Evolutionary conservation across 35 echinoderm and acorn worm genomes (phyloP).

Genomic region (Lytechinus pictus): DNA sequence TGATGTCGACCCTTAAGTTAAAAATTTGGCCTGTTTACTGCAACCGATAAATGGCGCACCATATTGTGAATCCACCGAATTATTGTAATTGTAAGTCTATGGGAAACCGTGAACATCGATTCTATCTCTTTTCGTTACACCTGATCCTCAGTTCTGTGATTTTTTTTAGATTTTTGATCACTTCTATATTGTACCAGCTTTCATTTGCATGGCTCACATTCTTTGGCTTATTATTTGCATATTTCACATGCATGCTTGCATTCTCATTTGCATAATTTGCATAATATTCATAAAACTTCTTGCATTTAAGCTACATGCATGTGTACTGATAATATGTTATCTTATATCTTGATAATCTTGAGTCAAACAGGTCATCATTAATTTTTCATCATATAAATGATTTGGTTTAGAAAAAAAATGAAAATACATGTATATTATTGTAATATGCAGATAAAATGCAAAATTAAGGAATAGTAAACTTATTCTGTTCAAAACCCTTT

Average conservation of each 20-base stretch:
- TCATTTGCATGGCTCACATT: neutral
- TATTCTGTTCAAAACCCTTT: too few species aligned
- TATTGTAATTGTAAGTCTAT: too few species aligned
- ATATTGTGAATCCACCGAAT: too few species aligned
- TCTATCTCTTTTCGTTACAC: neutral
- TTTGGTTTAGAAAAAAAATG: too few species aligned
- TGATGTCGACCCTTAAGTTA: too few species aligned
- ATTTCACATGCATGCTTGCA: neutral
- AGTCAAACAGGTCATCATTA: neutral
- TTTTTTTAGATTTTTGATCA: too few species aligned
- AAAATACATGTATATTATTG: too few species aligned
- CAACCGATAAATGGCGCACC: too few species aligned
- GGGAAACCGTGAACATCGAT: neutral
- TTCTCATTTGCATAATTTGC: slow-evolving; percentile 4
- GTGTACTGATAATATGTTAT: neutral
- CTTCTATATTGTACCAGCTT: neutral
- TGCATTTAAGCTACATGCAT: neutral
- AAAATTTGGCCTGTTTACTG: too few species aligned
- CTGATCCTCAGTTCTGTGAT: neutral
- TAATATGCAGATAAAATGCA: too few species aligned
- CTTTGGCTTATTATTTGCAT: neutral
- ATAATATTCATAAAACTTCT: neutral
- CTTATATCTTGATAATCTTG: neutral
- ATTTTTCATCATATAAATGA: neutral
- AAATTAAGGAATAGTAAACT: too few species aligned